A percentile compares a stretch with the other conserved stretches of the same genome.
These are phyloP conservation scores for Graptemys geographica DNA, from an alignment of 2,797 vertebrate genomes.

Conservation along the genomic window DNA sequence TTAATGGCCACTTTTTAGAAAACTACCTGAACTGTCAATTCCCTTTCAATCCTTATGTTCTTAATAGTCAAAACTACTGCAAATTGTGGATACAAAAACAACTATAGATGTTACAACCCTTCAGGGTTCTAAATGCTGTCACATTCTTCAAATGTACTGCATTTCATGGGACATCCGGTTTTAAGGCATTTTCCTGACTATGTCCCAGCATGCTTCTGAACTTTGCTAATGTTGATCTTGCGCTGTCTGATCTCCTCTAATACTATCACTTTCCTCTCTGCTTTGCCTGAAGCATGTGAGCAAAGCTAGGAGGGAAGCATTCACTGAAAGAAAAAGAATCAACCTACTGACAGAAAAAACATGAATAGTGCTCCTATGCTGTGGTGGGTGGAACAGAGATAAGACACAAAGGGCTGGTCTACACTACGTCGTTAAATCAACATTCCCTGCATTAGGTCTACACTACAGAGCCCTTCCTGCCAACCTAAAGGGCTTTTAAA, in stretches of 20 bases:
- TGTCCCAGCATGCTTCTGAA: not conserved
- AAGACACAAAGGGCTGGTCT: not conserved
- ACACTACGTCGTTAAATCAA: too few species aligned
- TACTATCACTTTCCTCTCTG: not conserved
- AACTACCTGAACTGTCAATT: conserved; percentile 6
- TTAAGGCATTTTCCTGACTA: conserved; percentile 50
- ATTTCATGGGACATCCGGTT: conserved; percentile 32
- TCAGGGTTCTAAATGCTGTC: not conserved
- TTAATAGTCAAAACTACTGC: conserved; percentile 2
- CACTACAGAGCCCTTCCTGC: too few species aligned
- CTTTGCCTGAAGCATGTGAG: not conserved
- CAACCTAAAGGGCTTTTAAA: too few species aligned
- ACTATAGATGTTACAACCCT: not conserved
- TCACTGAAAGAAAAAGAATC: not conserved
- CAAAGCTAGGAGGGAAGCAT: not conserved
- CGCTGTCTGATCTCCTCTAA: conserved; percentile 16
- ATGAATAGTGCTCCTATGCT: not conserved
- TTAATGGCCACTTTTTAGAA: not conserved
- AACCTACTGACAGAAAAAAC: conserved; percentile 25
- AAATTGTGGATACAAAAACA: not conserved
- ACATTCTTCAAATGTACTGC: not conserved
- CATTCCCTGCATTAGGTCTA: too few species aligned
- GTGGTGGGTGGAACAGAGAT: conserved; percentile 32
- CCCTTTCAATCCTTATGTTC: not conserved
- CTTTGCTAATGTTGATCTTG: not conserved